These are phyloP conservation scores for Drosophila melanogaster DNA, from an alignment of 1,140 invertebrate species.

Conservation along the genomic window DNA sequence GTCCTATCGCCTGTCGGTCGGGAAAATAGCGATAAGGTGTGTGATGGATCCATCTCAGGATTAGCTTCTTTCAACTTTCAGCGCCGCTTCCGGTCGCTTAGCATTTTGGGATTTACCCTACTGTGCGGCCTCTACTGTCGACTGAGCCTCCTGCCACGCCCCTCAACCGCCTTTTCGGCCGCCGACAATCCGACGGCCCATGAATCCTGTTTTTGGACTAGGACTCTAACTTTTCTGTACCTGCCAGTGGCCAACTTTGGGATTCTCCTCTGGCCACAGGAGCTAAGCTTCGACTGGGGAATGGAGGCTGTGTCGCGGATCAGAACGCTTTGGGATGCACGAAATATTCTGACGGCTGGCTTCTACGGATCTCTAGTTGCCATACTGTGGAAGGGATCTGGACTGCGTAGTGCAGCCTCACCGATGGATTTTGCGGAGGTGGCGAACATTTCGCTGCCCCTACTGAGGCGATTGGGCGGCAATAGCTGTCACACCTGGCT, in stretches of 20 bases:
- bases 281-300: slow-evolving; percentile 97
- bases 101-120: slow-evolving; percentile 86
- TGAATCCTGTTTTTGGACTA: slow-evolving; percentile 88
- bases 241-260: slow-evolving; percentile 94
- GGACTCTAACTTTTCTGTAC: slow-evolving; percentile 93
- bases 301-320: slow-evolving; percentile 96
- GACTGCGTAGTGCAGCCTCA: slow-evolving; percentile 3
- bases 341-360: slow-evolving; percentile 89
- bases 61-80: slow-evolving; percentile 83
- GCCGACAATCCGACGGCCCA: slow-evolving; percentile 96
- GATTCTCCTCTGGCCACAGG: slow-evolving; percentile 92
- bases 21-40: slow-evolving; percentile 65
- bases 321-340: slow-evolving; percentile 88
- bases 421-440: slow-evolving; percentile 43
- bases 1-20: slow-evolving; percentile 81
- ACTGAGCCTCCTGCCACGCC: slow-evolving; percentile 87
- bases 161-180: slow-evolving; percentile 90
- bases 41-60: neutral
- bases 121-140: slow-evolving; percentile 87
- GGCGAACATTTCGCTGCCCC: slow-evolving; percentile 54
- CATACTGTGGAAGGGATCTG: slow-evolving; percentile 76
- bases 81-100: slow-evolving; percentile 88
- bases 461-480: slow-evolving; percentile 44
- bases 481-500: slow-evolving; percentile 60
- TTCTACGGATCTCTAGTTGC: slow-evolving; percentile 88